A percentile compares a stretch with the other conserved stretches of the same genome.
These are phyloP conservation scores for Cetonia aurata DNA, from an alignment of 2,888 invertebrate genomes.

Conservation along the genomic window DNA sequence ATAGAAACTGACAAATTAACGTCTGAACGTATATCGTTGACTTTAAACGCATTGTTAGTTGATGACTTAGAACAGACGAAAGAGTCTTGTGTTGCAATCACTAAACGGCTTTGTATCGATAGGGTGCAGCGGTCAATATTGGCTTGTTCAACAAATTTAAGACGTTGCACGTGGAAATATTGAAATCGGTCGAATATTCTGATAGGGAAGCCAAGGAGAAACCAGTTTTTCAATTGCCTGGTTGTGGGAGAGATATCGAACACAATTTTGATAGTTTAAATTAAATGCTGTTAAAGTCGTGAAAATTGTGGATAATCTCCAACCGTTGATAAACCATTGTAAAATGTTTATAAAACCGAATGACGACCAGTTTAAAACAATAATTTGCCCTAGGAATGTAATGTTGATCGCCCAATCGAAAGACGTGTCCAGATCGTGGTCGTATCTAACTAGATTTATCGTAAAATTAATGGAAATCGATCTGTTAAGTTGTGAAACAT, in stretches of 20 bases:
- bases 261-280: conserved; percentile 57
- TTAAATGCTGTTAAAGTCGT: conserved; percentile 57
- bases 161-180: conserved; percentile 60
- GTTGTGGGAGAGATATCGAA: conserved; percentile 51
- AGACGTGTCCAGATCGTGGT: conserved; percentile 53
- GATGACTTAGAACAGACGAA: conserved; percentile 68
- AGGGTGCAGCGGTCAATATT: conserved; percentile 73
- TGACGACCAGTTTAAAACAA: conserved; percentile 56
- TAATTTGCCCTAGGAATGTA: conserved; percentile 59
- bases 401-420: conserved; percentile 55
- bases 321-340: conserved; percentile 33
- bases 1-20: conserved; percentile 55
- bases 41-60: conserved; percentile 67
- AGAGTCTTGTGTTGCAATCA: conserved; percentile 68
- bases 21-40: conserved; percentile 54
- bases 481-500: conserved; percentile 71
- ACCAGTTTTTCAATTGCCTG: conserved; percentile 50
- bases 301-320: conserved; percentile 52
- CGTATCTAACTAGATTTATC: conserved; percentile 55
- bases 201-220: conserved; percentile 50
- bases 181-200: conserved; percentile 51
- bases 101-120: conserved; percentile 67
- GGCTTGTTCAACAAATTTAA: conserved; percentile 60
- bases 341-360: conserved; percentile 10
- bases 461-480: conserved; percentile 68